Evolutionary conservation across 2,888 invertebrate genomes (phyloP).

Genomic region (Odontomyia ornata): DNA sequence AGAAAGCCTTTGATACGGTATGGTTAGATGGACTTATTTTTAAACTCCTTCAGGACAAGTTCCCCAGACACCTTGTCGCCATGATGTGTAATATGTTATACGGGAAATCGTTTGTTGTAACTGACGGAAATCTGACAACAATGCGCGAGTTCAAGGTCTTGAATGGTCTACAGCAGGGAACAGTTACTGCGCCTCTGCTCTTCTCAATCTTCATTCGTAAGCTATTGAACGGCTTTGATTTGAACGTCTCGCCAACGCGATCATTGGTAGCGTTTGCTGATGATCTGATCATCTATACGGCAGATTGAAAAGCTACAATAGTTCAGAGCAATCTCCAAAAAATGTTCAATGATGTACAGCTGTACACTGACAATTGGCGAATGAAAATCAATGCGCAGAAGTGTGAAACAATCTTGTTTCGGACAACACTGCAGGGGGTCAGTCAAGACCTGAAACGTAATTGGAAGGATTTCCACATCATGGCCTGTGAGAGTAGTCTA

Average conservation of each 20-base stretch:
- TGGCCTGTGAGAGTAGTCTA: not conserved
- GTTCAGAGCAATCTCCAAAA: constrained; percentile 7
- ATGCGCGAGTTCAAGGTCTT: not conserved
- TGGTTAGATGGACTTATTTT: constrained; percentile 52
- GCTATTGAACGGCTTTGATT: not conserved
- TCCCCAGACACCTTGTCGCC: constrained; percentile 50
- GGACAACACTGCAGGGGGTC: not conserved
- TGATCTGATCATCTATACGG: constrained; percentile 13
- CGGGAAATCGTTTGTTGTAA: not conserved
- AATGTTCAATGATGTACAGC: not conserved
- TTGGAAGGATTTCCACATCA: constrained; percentile 18
- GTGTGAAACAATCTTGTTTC: constrained; percentile 12
- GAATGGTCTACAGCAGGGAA: constrained; percentile 20
- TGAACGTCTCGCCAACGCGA: not conserved
- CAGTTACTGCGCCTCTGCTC: constrained; percentile 6
- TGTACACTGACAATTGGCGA: no score
- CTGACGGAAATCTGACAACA: not conserved
- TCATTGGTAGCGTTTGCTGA: constrained; percentile 29
- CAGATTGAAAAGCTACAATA: not conserved
- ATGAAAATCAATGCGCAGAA: constrained; percentile 8
- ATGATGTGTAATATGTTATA: constrained; percentile 40
- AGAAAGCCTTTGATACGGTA: constrained; percentile 47
- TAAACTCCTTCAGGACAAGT: constrained; percentile 49
- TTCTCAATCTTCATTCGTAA: not conserved
- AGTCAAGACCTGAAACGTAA: not conserved